Base-by-base conservation (phyloP, 2,113 vertebrate genomes). In the Callospermophilus lateralis region DNA sequence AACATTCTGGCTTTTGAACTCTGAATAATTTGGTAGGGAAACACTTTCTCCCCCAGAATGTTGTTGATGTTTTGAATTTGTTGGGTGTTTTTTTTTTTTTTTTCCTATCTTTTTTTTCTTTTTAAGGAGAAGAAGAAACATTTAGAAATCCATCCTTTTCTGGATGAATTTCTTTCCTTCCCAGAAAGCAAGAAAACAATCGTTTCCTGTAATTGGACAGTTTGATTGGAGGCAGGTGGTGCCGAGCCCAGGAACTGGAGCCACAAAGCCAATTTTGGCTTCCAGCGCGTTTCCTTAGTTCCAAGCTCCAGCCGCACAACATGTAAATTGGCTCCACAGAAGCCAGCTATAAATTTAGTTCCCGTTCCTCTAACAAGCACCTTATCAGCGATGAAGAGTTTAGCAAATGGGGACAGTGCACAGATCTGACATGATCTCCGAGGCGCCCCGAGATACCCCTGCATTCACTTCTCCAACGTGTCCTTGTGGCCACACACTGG, bases 171-270 rank as follows among this genome's bases (percentile, higher is more conserved):
- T 98, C 97, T 98, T 97, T 94, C 96, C 98, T 98, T 98, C 98
- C 97, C 97, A 98, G 97, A 99, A 98, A 98, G 98, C 97, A 98
- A 98, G 98, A 98, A 98, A 98, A 98, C 98, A 98, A 98, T 98
- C 98, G 98, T 98, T 98, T 99, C 98, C 97, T 98, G 98, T 98
- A 98, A 98, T 98, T 98, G 98, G 98, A 98, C 98, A 98, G 98
- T 98, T 98, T 98, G 98, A 98, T 98, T 98, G 98, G 98, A 98
- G 98, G 98, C 98, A 99, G 98, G 98, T 98, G 98, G 98, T 97
- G 97, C 96, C 39, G 94, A 98, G 97, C 98, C 16, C 95, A 97
- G 96, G 97, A 84, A 96, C 96, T 95, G 95, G 98, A 98, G 97
- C 97, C 97, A 97, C 70, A 13, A 96, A 98, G 97, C 96, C 98